Base-by-base conservation (phyloP, 2,113 vertebrate species). In the Cololabis saira region DNA sequence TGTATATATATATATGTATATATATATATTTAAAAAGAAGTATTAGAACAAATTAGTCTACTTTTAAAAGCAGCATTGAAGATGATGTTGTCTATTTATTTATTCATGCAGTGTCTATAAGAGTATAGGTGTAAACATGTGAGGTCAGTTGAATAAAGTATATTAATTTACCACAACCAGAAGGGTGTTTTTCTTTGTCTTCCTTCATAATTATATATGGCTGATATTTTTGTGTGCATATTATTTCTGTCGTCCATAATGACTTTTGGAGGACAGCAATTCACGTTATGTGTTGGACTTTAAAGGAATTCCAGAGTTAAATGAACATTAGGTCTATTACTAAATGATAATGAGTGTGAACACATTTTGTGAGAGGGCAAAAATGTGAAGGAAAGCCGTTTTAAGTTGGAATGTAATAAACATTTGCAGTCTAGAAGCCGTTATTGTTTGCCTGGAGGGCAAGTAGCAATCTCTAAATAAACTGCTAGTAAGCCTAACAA, bases 61-160 rank as follows among this genome's bases (percentile, higher is more conserved):
- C 85, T 93, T 92, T 90, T 92, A 87, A 94, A 89, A 83, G 80
- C 81, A 59, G 85, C 87, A 79, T 77, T 91, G 59, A 59, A 92
- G 92, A 91, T 90, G 52, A 59, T 90, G 90, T 92, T 90, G 82
- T 92, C 79, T 84, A 85, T 87, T 84, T 84, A 80, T 85, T 82
- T 81, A 87, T 84, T 77, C 54, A 78, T 83, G 71, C 74, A 83
- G 76, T 86, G 59, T 89, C 66, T 70, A 90, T 79, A 87, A 68
- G 70, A 92, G 42, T 90, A 91, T 90, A 85, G 79, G 90, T 80
- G 92, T 62, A 59, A 85, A 72, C 71, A 37, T 37, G 66, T 70
- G 86, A 64, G 63, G 27, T 51, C 30, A 60, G 60, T 86, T 73
- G 79, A 90, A 87, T 78, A 89, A 93, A 93, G 75, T 14, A 80